These are phyloP conservation scores for Rhabdomys dilectus DNA, from an alignment of 2,113 vertebrate species.

Conservation along the genomic window DNA sequence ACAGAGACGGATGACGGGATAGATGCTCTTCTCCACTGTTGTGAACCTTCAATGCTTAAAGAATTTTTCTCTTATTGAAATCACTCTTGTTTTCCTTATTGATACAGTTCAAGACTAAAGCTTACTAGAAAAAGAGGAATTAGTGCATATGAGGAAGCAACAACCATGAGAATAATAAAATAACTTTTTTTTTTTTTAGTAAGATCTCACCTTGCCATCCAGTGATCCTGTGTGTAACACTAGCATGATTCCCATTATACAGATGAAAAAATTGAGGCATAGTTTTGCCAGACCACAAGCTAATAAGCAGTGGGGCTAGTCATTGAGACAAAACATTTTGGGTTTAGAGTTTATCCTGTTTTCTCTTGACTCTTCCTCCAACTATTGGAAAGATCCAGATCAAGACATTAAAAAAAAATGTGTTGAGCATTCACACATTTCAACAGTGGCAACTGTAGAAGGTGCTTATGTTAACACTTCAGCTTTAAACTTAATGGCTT, in stretches of 20 bases:
- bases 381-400: background rate
- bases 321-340: background rate
- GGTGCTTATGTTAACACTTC: slow-evolving; percentile 23
- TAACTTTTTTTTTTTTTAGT: background rate
- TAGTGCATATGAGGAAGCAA: background rate
- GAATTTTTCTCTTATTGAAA: background rate
- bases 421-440: background rate
- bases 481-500: slow-evolving; percentile 29
- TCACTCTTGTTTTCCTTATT: background rate
- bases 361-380: background rate
- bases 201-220: slow-evolving; percentile 1
- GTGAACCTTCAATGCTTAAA: background rate
- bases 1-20: background rate
- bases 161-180: background rate
- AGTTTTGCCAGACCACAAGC: background rate
- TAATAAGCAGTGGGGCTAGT: background rate
- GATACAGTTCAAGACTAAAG: background rate
- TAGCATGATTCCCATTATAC: slow-evolving; percentile 5
- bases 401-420: background rate
- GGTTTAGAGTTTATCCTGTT: background rate
- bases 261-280: background rate
- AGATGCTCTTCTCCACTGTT: background rate
- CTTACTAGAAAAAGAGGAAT: background rate
- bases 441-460: background rate
- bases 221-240: background rate